Evolutionary conservation across 2,113 vertebrate genomes (phyloP).

Genomic region (Sturnira hondurensis): DNA sequence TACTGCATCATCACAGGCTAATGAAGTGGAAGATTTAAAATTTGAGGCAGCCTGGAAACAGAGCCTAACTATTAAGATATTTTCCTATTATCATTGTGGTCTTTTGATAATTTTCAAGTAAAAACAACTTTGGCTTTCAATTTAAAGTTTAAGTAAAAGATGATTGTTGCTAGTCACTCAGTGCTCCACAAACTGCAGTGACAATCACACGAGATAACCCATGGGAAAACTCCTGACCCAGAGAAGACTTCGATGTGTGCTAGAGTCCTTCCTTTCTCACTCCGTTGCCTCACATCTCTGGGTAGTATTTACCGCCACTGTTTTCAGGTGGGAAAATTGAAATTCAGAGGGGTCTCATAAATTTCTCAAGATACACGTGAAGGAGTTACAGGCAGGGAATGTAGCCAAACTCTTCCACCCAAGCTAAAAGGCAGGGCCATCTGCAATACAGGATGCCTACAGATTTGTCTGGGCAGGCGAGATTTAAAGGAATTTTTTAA

Average conservation of each 20-base stretch:
- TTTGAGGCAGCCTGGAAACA: background rate
- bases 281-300: background rate
- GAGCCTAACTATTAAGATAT: background rate
- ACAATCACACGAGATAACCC: background rate
- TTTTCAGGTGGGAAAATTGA: background rate
- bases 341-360: background rate
- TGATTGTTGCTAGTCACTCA: background rate
- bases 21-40: background rate
- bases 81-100: background rate
- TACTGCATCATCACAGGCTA: background rate
- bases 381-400: background rate
- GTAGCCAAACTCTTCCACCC: background rate
- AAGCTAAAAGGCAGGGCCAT: background rate
- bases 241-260: background rate
- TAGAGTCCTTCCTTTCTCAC: background rate
- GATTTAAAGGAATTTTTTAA: background rate
- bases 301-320: background rate
- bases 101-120: background rate
- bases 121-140: background rate
- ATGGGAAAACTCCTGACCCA: background rate
- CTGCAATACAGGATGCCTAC: background rate
- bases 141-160: background rate
- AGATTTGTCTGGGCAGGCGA: background rate
- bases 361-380: background rate
- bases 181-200: background rate